Percentiles rank a stretch among this genome's conserved stretches.
phyloP scores from a whole-genome alignment of 2,888 invertebrate genomes.

The Agrochola circellaris region DNA sequence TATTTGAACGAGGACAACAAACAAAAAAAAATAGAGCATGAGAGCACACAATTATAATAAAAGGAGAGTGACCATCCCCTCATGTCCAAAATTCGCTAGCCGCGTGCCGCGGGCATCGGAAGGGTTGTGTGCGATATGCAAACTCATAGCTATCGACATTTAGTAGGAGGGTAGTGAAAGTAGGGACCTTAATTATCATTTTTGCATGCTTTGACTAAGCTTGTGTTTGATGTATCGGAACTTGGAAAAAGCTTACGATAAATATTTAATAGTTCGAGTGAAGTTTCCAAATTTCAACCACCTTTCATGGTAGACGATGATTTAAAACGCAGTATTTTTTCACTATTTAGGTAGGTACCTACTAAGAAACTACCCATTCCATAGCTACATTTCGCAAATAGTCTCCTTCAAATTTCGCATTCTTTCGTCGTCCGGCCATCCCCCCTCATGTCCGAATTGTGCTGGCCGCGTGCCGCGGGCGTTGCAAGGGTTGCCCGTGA shows the following conservation, averaged over 20 bases:
- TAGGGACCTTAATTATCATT: background rate
- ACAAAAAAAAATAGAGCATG: background rate
- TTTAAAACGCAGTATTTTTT: background rate
- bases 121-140: conserved; percentile 42
- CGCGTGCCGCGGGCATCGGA: conserved; percentile 34
- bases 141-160: conserved; percentile 23
- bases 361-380: background rate
- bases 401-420: conserved; percentile 33
- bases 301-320: background rate
- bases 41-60: conserved; percentile 34
- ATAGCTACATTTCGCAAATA: conserved; percentile 21
- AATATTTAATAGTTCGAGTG: background rate
- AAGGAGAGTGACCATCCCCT: conserved; percentile 48
- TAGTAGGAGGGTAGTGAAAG: background rate
- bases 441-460: conserved; percentile 46
- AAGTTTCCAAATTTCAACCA: background rate
- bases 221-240: background rate
- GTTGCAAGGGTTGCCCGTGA: conserved; percentile 56
- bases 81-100: conserved; percentile 8
- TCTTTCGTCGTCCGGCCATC: conserved; percentile 21
- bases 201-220: background rate
- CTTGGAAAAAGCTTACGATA: background rate
- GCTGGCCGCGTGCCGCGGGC: conserved; percentile 44
- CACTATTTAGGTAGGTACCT: background rate
- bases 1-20: background rate